phyloP scores from a whole-genome alignment of 1,140 invertebrate genomes.

The Aphaenogaster rudis region DNA sequence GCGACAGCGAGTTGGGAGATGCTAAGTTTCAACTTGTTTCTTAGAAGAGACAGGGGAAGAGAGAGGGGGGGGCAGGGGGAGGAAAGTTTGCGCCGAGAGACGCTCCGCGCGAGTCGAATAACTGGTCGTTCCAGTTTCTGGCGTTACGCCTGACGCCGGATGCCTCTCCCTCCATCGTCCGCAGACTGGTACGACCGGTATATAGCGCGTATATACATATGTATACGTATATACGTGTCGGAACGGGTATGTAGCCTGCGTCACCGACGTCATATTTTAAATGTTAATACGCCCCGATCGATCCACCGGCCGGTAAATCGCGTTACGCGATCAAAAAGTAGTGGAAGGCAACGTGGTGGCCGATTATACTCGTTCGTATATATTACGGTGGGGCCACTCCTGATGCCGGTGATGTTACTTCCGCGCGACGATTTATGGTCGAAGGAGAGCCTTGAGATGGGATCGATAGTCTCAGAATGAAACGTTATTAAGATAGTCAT shows the following conservation, averaged over 20 bases:
- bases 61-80: slow-evolving; percentile 28
- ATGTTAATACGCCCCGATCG: slow-evolving; percentile 54
- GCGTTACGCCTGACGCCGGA: slow-evolving; percentile 72
- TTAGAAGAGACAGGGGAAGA: slow-evolving; percentile 16
- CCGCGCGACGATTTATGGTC: slow-evolving; percentile 9
- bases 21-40: slow-evolving; percentile 48
- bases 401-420: slow-evolving; percentile 36
- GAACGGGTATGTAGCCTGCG: slow-evolving; percentile 42
- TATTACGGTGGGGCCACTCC: slow-evolving; percentile 8
- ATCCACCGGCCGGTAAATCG: slow-evolving; percentile 55
- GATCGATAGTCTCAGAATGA: neutral
- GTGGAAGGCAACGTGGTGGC: slow-evolving; percentile 2
- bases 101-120: slow-evolving; percentile 71
- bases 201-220: slow-evolving; percentile 4
- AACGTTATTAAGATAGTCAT: neutral
- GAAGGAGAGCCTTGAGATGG: neutral
- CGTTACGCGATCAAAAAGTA: slow-evolving; percentile 48
- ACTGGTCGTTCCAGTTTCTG: slow-evolving; percentile 78
- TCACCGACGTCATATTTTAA: slow-evolving; percentile 62
- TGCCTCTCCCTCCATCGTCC: slow-evolving; percentile 20
- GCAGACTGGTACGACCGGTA: slow-evolving; percentile 41
- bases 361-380: slow-evolving; percentile 33
- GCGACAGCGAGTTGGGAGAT: slow-evolving; percentile 16
- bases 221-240: slow-evolving; percentile 7
- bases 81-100: slow-evolving; percentile 69